Evolutionary conservation across 2,797 vertebrate species (phyloP), one percentile per base, ranked within the genome.

Genomic region (Pangasius larnaudii): DNA sequence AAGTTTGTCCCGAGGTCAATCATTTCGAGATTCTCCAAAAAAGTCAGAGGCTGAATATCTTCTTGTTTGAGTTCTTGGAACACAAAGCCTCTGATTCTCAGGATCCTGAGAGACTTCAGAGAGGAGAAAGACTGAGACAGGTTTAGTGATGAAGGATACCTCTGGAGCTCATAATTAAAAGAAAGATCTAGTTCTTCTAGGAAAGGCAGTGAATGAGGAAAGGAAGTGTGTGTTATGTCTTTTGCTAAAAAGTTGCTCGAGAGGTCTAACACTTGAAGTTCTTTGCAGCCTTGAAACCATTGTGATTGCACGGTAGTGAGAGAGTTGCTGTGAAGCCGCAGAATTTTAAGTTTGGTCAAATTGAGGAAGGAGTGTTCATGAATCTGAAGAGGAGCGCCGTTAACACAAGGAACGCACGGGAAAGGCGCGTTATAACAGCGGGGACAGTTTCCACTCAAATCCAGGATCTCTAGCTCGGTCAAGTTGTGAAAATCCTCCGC

Each of bases 1-100:
- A 99, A 99, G 92, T 99, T 99, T 86, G 97, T 98, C 30, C 98
- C 98, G 0, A 99, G 95, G 93, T 99, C 98, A 89, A 99, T 58
- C 61, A 99, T 93, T 84, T 96, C 96, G 27, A 99, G 96, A 24
- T 96, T 94, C 30, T 46, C 56, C 46, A 99, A 96, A 27, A 1
- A 0, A 33, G 91, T 93, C 88, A 99, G 91, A 1, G 96, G 96
- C 6, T 3, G 19, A 42, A 98, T 95, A 49, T 96, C 93, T 5
- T 51, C 2, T 18, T 46, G 14, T 36, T 79, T 94, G 63, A 99
- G 92, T 91, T 98, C 94, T 91, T 97, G 97, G 92, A 99, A 99
- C 74, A 99, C 96, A 71, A 96, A 98, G 0, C 98, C 98, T 89
- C 94, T 96, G 42, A 99, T 90, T 85, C 95, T 92, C 46, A 99